Evolutionary conservation across 2,113 vertebrate species (phyloP).

Genomic region (Trachemys scripta): DNA sequence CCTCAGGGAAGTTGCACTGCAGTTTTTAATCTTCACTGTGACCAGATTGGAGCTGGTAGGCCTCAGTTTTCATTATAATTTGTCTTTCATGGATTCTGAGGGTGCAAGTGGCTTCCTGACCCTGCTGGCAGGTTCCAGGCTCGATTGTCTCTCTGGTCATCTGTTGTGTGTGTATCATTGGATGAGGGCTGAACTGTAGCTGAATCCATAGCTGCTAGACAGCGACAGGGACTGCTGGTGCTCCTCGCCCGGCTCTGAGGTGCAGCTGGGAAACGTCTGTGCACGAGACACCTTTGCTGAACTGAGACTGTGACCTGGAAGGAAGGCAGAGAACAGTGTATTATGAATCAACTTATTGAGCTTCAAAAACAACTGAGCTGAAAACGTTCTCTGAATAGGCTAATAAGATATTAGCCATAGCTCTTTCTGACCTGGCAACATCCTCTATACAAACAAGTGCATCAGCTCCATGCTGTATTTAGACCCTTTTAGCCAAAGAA

Average conservation of each 20-base stretch:
- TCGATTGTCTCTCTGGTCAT: slow-evolving; percentile 69
- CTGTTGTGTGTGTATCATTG: slow-evolving; percentile 85
- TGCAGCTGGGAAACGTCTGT: slow-evolving; percentile 95
- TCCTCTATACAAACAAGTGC: not conserved
- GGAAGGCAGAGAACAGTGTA: rapidly evolving
- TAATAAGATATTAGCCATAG: not conserved
- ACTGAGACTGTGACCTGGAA: slow-evolving; percentile 84
- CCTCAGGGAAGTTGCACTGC: slow-evolving; percentile 67
- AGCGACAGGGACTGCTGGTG: slow-evolving; percentile 86
- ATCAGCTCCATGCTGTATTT: not conserved
- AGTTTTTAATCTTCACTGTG: slow-evolving; percentile 51
- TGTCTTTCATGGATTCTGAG: slow-evolving; percentile 57
- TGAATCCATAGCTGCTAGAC: slow-evolving; percentile 89
- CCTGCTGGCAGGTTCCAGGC: slow-evolving; percentile 75
- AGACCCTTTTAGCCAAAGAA: not conserved
- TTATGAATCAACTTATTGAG: not conserved
- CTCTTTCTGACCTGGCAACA: not conserved
- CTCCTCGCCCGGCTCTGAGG: slow-evolving; percentile 85
- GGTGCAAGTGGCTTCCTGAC: slow-evolving; percentile 2
- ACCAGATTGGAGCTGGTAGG: slow-evolving; percentile 24
- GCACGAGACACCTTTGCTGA: slow-evolving; percentile 92
- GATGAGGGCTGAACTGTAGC: slow-evolving; percentile 87
- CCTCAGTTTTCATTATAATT: slow-evolving; percentile 64
- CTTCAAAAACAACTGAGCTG: not conserved
- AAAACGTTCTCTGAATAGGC: not conserved